A percentile compares a stretch with the other conserved stretches of the same genome.
phyloP scores from a whole-genome alignment of 2,888 invertebrate species.

The Perithous albicinctus region DNA sequence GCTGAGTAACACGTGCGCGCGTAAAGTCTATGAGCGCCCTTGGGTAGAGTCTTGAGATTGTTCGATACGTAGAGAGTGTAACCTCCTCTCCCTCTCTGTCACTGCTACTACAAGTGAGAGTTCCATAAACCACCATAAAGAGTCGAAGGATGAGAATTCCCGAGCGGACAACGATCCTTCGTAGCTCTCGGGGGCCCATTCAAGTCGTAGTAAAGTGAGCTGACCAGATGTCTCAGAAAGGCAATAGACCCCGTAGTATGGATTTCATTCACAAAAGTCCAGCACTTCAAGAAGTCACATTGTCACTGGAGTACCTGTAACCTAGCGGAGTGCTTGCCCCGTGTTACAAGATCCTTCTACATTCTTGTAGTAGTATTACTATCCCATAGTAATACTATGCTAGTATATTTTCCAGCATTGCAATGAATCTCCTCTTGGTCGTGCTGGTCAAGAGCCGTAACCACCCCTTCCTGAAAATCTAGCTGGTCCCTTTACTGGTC shows the following conservation, averaged over 20 bases:
- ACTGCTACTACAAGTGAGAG: conserved; percentile 2
- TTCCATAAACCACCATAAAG: conserved; percentile 69
- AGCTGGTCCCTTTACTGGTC: conserved; percentile 4
- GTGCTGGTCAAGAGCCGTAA: neutral
- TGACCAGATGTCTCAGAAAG: conserved; percentile 78
- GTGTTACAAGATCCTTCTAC: conserved; percentile 25
- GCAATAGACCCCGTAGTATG: conserved; percentile 72
- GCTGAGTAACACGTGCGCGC: conserved; percentile 3
- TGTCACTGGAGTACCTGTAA: conserved; percentile 82
- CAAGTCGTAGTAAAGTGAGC: conserved; percentile 77
- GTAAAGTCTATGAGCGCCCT: conserved; percentile 26
- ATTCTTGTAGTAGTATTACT: conserved; percentile 53
- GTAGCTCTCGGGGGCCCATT: conserved; percentile 71
- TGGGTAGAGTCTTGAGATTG: neutral
- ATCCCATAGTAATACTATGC: conserved; percentile 43
- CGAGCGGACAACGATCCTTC: conserved; percentile 57
- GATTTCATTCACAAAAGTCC: conserved; percentile 79
- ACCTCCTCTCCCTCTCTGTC: neutral
- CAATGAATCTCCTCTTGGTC: conserved; percentile 59
- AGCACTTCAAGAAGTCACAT: conserved; percentile 72
- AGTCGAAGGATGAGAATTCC: conserved; percentile 45
- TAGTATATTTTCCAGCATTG: conserved; percentile 38
- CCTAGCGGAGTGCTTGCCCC: conserved; percentile 70
- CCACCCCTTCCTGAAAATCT: conserved; percentile 11
- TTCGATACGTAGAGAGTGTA: neutral